These are phyloP conservation scores for Melopsittacus undulatus DNA, from an alignment of 2,797 vertebrate species.

Conservation along the genomic window DNA sequence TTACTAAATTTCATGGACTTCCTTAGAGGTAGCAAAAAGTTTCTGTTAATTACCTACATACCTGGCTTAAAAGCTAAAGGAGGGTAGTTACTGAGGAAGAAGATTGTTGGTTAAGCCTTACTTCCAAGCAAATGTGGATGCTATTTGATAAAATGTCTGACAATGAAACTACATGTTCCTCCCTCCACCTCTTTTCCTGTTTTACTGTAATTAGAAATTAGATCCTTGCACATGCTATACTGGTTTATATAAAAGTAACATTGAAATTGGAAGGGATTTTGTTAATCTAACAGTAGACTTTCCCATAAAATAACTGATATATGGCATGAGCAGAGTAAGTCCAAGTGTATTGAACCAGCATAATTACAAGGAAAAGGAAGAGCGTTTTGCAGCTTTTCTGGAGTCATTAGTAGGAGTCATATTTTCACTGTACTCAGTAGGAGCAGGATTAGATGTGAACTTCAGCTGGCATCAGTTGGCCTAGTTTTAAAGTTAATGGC, in stretches of 20 bases:
- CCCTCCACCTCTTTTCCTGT: neutral
- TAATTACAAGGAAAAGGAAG: neutral
- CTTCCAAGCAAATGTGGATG: neutral
- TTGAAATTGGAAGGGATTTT: constrained; percentile 30
- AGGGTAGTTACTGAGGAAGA: neutral
- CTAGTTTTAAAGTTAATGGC: neutral
- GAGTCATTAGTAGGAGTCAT: neutral
- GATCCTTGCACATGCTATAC: neutral
- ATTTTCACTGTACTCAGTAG: neutral
- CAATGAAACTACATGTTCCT: neutral
- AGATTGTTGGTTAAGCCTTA: neutral
- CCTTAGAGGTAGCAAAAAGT: neutral
- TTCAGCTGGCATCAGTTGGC: neutral
- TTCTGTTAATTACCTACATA: neutral
- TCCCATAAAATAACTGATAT: constrained; percentile 32
- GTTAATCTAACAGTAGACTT: constrained; percentile 28
- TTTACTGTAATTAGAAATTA: constrained; percentile 14
- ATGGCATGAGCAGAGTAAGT: neutral
- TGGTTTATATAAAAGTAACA: constrained; percentile 48
- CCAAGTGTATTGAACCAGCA: neutral
- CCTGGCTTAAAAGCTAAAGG: neutral
- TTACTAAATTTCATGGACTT: neutral
- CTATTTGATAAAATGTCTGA: neutral
- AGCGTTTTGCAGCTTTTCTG: neutral
- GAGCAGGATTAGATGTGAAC: neutral